phyloP scores from a whole-genome alignment of 92 coral and sea anemone species.

The Hydrozoanthus gracilis region DNA sequence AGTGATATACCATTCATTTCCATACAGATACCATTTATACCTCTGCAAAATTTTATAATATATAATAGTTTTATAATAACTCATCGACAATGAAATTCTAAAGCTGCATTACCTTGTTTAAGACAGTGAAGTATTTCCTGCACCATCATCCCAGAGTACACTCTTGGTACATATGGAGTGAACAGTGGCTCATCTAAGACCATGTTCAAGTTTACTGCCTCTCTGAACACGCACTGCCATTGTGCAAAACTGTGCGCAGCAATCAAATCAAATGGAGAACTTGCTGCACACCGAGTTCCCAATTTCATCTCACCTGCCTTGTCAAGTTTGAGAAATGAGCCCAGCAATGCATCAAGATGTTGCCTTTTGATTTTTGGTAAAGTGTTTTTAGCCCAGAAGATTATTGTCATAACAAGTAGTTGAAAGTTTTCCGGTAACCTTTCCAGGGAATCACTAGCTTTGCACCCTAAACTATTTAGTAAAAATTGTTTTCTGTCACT shows the following conservation, averaged over 20 bases:
- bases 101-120: constrained; percentile 28
- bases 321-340: constrained; percentile 24
- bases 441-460: not conserved
- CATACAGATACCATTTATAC: too few species aligned
- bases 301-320: not conserved
- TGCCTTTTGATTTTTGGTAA: constrained; percentile 7
- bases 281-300: not conserved
- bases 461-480: constrained; percentile 17
- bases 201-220: constrained; percentile 48
- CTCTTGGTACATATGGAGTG: constrained; percentile 47
- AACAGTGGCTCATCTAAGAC: constrained; percentile 52
- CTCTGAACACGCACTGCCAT: constrained; percentile 66
- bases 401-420: constrained; percentile 25
- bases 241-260: constrained; percentile 69
- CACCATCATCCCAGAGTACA: constrained; percentile 55
- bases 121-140: constrained; percentile 33
- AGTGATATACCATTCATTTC: too few species aligned
- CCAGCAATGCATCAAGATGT: constrained; percentile 18
- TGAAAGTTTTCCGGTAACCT: constrained; percentile 12
- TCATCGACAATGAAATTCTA: not conserved
- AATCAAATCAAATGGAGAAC: constrained; percentile 29
- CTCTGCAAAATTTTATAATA: too few species aligned
- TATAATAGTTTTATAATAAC: not conserved
- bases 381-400: constrained; percentile 17
- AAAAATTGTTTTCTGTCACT: constrained; percentile 32